phyloP scores from a whole-genome alignment of 2,113 vertebrate genomes.

The Cottus gobio region DNA sequence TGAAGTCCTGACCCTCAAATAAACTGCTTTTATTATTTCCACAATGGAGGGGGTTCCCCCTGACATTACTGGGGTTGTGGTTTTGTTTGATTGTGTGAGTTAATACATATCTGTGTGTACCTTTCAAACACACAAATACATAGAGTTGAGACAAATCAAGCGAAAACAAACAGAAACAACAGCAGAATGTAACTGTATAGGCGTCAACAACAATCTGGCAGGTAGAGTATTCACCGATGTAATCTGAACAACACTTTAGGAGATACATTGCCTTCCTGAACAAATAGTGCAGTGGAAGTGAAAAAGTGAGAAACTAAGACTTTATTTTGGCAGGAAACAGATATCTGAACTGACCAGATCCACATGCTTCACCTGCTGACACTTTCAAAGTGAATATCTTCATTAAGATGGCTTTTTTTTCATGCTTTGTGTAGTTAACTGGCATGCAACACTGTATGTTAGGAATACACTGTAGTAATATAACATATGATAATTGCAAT shows the following conservation, averaged over 20 bases:
- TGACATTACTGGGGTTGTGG: not conserved
- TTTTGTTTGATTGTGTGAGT: too few species aligned
- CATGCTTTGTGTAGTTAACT: not conserved
- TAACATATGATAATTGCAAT: not conserved
- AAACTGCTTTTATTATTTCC: slow-evolving; percentile 24
- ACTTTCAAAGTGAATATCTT: not conserved
- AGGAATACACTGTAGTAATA: too few species aligned
- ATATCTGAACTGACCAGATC: not conserved
- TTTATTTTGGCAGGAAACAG: not conserved
- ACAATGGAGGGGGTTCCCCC: not conserved
- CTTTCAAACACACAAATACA: not conserved
- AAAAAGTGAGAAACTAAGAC: not conserved
- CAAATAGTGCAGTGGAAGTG: not conserved
- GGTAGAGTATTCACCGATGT: not conserved
- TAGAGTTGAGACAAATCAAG: not conserved
- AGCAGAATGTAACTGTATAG: not conserved
- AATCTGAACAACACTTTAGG: slow-evolving; percentile 10
- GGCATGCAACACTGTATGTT: too few species aligned
- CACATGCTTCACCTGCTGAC: not conserved
- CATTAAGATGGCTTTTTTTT: not conserved
- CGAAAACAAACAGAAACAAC: not conserved
- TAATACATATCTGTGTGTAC: too few species aligned
- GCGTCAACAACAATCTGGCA: not conserved
- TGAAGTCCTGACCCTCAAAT: slow-evolving; percentile 45
- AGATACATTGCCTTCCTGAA: not conserved